Conservation (phyloP, 2,113 vertebrate genomes). For the Leptodactylus fuscus region DNA sequence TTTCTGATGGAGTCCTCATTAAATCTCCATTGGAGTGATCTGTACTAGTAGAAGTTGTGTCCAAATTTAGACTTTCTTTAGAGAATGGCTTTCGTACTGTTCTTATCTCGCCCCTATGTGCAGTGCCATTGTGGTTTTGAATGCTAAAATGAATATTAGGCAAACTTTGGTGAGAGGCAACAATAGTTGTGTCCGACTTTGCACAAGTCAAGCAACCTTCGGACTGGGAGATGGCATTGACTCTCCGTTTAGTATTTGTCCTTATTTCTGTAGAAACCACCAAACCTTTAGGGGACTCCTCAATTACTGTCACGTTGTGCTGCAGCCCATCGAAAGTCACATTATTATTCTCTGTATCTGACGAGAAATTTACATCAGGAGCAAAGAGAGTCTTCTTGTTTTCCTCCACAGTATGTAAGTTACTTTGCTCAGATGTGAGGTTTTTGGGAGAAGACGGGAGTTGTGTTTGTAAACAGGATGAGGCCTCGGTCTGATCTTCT, state of each 20-base stretch:
- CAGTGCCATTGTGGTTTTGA: background rate
- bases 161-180: constrained; percentile 64
- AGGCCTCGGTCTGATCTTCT: constrained; percentile 25
- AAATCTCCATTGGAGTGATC: constrained; percentile 10
- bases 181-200: constrained; percentile 37
- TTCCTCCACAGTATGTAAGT: background rate
- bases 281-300: background rate
- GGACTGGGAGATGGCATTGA: constrained; percentile 67
- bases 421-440: background rate
- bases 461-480: constrained; percentile 51
- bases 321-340: constrained; percentile 41
- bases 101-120: constrained; percentile 23
- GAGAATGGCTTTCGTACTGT: background rate
- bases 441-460: background rate
- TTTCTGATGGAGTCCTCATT: background rate
- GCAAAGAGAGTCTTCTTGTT: background rate
- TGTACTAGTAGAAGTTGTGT: background rate
- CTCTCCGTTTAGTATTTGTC: constrained; percentile 42
- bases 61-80: constrained; percentile 8
- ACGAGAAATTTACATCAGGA: background rate
- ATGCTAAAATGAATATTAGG: constrained; percentile 67
- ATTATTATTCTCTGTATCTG: constrained; percentile 21
- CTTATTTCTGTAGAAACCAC: constrained; percentile 17
- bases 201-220: constrained; percentile 65
- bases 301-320: constrained; percentile 41